Evolutionary conservation across 2,888 invertebrate genomes (phyloP), one percentile per base, ranked within the genome.

Genomic region (Lypha dubia): DNA sequence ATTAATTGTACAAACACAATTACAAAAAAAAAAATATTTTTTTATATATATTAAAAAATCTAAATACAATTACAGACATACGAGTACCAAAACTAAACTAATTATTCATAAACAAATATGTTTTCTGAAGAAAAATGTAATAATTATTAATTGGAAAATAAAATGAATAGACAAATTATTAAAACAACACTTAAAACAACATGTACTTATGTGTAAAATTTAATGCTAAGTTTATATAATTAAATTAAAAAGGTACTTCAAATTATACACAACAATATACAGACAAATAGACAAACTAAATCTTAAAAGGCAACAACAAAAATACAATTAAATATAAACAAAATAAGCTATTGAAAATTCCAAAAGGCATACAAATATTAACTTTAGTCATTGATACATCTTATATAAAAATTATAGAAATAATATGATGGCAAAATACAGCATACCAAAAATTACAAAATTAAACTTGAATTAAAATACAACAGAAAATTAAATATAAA

Each of bases 351-450:
- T 74, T 63, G 56, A 74, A 70, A 63, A 73, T 68, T 76, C 62
- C 58, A 80, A 38, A 74, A 17, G 17, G 73, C 15, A 63, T 28
- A 75, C 71, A 63, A 75, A 56, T 71, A 63, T 56, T 49, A 67
- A 46, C 49, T 73, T 79, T 58, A 71, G 73, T 85, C 83, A 87
- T 87, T 80, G 86, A 87, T 86, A 88, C 85, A 68, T 62, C 74
- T 28, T 60, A 63, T 82, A 60, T 56, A 74, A 60, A 82, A 74
- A 53, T 79, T 76, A 60, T 67, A 74, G 17, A 68, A 80, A 58
- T 84, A 84, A 84, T 84, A 81, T 44, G 77, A 84, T 81, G 81
- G 77, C 77, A 84, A 51, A 84, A 71, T 35, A 58, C 17, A 68
- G 70, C 77, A 81, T 81, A 76, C 63, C 38, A 53, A 51, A 32